Conservation (phyloP, 92 coral and sea anemone genomes). For the Bergia sp. region DNA sequence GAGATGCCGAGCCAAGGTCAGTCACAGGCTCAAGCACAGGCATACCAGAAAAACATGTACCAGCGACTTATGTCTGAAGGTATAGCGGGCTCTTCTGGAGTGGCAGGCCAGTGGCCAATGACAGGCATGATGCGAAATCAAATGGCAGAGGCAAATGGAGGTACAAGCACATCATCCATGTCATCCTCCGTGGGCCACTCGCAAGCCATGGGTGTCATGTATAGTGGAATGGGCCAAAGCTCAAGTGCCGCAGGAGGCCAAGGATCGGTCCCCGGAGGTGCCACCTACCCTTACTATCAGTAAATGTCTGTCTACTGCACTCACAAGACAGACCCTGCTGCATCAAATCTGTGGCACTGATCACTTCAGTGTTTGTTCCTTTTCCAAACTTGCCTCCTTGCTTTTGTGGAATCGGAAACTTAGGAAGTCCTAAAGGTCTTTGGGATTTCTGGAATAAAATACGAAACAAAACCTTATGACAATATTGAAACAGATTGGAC, state of each 20-base stretch:
- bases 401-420: background rate
- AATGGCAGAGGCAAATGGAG: conserved; percentile 54
- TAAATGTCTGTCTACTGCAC: conserved; percentile 12
- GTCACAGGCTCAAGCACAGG: conserved; percentile 37
- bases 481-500: too few relatives aligned
- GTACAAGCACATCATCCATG: conserved; percentile 49
- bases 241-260: conserved; percentile 41
- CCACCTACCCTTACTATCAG: conserved; percentile 58
- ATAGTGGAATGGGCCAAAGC: conserved; percentile 57
- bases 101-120: conserved; percentile 53
- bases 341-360: background rate
- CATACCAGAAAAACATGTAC: conserved; percentile 63
- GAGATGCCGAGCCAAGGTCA: conserved; percentile 27
- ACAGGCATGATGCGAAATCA: conserved; percentile 45
- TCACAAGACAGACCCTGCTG: background rate
- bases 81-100: conserved; percentile 54
- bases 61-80: conserved; percentile 68
- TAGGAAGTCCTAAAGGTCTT: too few relatives aligned
- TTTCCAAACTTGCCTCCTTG: background rate
- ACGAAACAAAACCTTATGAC: too few relatives aligned
- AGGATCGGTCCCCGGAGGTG: conserved; percentile 44
- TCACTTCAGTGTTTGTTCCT: background rate
- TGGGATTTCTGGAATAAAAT: too few relatives aligned
- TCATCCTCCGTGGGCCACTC: conserved; percentile 40
- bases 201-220: conserved; percentile 57